Percentiles rank a stretch among this genome's conserved stretches.
phyloP scores from a whole-genome alignment of 2,888 invertebrate genomes.

The Acanthopleura granulata region DNA sequence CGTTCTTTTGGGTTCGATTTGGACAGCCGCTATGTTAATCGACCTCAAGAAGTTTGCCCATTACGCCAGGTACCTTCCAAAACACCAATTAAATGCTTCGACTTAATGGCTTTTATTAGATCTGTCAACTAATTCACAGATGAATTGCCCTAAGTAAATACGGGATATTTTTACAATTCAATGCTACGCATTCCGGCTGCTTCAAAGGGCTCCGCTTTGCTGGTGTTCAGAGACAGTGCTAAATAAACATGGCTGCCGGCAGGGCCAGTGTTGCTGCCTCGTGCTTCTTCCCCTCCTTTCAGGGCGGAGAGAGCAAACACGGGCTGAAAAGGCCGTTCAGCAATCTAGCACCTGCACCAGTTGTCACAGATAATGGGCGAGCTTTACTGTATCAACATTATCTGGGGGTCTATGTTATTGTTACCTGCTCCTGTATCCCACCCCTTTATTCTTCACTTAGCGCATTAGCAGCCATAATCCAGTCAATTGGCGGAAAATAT shows the following conservation, averaged over 20 bases:
- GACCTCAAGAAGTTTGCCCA: slow-evolving; percentile 15
- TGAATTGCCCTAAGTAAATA: slow-evolving; percentile 10
- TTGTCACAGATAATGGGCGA: background rate
- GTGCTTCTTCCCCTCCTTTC: background rate
- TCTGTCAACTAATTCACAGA: slow-evolving; percentile 17
- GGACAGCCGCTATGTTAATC: background rate
- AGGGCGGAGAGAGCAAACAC: background rate
- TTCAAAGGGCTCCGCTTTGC: background rate
- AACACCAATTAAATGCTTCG: slow-evolving; percentile 13
- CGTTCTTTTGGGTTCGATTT: background rate
- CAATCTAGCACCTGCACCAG: slow-evolving; percentile 6
- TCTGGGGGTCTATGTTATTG: slow-evolving; percentile 6
- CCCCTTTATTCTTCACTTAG: slow-evolving; percentile 8
- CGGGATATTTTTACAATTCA: slow-evolving; percentile 1
- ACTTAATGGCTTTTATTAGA: slow-evolving; percentile 19
- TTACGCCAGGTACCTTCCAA: slow-evolving; percentile 16
- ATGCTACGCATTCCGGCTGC: background rate
- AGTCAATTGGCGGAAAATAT: slow-evolving; percentile 4
- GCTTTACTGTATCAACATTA: slow-evolving; percentile 10
- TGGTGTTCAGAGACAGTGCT: background rate
- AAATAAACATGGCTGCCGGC: slow-evolving; percentile 13
- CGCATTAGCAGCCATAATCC: background rate
- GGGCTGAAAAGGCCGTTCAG: slow-evolving; percentile 4
- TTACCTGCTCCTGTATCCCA: background rate
- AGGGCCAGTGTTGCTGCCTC: background rate